A percentile compares a stretch with the other conserved stretches of the same genome.
phyloP scores from a whole-genome alignment of 1,140 invertebrate species.

The Centruroides sculpturatus region DNA sequence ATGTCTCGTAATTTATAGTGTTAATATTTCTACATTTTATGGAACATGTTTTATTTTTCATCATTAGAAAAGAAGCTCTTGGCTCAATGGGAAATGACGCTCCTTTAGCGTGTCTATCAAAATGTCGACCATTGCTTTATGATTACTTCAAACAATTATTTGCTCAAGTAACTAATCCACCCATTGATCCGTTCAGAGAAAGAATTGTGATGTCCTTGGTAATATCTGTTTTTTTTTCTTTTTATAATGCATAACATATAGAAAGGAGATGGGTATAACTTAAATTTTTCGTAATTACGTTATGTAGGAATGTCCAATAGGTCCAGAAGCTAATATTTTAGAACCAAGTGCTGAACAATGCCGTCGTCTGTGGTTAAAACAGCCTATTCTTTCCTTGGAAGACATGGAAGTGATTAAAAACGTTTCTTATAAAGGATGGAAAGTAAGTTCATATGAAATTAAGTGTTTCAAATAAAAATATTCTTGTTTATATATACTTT shows the following conservation, averaged over 20 bases:
- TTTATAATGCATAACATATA: too few relatives aligned
- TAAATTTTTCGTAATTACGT: background rate
- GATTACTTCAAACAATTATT: conserved; percentile 99
- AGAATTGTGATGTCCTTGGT: conserved; percentile 96
- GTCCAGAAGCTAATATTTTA: conserved; percentile 85
- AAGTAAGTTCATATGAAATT: conserved; percentile 28
- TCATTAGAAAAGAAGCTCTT: conserved; percentile 84
- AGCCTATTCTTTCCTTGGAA: conserved; percentile 82
- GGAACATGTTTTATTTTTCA: background rate
- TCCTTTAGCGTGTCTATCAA: conserved; percentile 86
- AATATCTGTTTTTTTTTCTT: too few relatives aligned
- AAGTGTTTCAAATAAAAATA: too few relatives aligned
- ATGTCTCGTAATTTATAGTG: too few relatives aligned
- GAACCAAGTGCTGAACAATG: conserved; percentile 79
- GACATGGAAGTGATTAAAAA: conserved; percentile 78
- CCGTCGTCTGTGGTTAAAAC: conserved; percentile 78
- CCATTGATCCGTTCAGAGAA: conserved; percentile 98
- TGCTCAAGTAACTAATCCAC: conserved; percentile 99
- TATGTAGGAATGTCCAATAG: conserved; percentile 38
- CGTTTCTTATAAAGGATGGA: conserved; percentile 80
- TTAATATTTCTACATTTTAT: too few relatives aligned
- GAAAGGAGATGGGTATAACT: too few relatives aligned
- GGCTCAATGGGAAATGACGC: conserved; percentile 99
- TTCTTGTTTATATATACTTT: too few relatives aligned
- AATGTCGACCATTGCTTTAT: conserved; percentile 85